Conservation (phyloP, 2,113 vertebrate genomes). For the Nematolebias whitei region DNA sequence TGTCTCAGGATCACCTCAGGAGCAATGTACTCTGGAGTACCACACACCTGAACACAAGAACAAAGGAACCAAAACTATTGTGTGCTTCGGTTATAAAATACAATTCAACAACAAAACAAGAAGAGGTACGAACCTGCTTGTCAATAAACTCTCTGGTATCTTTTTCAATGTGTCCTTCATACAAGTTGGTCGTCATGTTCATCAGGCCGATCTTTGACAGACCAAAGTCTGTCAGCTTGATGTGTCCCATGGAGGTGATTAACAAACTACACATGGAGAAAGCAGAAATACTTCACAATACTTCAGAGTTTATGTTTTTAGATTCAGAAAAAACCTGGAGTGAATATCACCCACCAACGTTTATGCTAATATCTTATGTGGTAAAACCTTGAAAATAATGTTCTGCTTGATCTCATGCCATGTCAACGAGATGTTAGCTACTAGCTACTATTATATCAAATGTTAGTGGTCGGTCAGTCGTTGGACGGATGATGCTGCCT, state of each 20-base stretch:
- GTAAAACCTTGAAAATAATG: too few species aligned
- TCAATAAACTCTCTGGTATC: conserved; percentile 94
- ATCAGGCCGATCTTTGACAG: conserved; percentile 95
- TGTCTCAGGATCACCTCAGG: conserved; percentile 94
- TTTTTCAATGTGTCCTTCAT: conserved; percentile 95
- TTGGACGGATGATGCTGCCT: too few species aligned
- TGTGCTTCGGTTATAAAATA: background rate
- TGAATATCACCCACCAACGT: too few species aligned
- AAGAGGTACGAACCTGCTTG: conserved; percentile 84
- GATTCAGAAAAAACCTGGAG: background rate
- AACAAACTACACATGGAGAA: conserved; percentile 82
- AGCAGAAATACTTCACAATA: conserved; percentile 13
- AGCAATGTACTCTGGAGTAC: conserved; percentile 96
- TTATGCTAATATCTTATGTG: too few species aligned
- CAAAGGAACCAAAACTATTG: background rate
- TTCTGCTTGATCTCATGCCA: too few species aligned
- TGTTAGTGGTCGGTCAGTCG: too few species aligned
- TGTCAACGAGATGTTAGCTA: too few species aligned
- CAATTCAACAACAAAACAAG: background rate
- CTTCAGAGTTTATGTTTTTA: conserved; percentile 6
- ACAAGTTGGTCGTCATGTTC: conserved; percentile 97
- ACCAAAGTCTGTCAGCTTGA: conserved; percentile 95
- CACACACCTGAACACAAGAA: conserved; percentile 84
- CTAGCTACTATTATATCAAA: too few species aligned
- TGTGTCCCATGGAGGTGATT: conserved; percentile 96